These are phyloP conservation scores for Agrotis ipsilon DNA, from an alignment of 2,888 invertebrate species.

Conservation along the genomic window DNA sequence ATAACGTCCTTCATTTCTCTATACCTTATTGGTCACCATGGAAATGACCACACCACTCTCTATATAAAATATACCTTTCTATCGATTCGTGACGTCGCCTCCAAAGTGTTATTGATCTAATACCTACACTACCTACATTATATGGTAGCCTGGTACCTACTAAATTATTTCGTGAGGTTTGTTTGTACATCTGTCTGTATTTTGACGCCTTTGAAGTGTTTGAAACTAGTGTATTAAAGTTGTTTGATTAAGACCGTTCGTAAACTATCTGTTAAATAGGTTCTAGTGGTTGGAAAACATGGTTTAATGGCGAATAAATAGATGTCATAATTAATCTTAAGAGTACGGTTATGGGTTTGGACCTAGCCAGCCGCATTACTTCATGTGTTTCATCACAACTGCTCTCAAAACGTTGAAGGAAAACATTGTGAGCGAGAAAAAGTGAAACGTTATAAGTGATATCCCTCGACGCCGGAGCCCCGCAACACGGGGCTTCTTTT, in stretches of 20 bases:
- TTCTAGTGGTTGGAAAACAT: neutral
- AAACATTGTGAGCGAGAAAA: too few relatives aligned
- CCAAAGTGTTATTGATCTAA: constrained; percentile 38
- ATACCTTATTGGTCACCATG: constrained; percentile 28
- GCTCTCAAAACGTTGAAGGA: too few relatives aligned
- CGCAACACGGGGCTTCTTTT: too few relatives aligned
- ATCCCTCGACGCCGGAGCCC: too few relatives aligned
- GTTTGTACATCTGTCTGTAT: constrained; percentile 39
- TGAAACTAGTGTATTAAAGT: neutral
- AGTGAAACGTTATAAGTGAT: too few relatives aligned
- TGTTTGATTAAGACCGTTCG: neutral
- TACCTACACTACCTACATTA: neutral
- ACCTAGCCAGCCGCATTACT: too few relatives aligned
- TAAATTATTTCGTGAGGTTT: constrained; percentile 42
- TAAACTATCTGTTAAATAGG: neutral
- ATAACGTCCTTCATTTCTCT: neutral
- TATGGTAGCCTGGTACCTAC: constrained; percentile 7
- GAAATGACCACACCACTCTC: constrained; percentile 22
- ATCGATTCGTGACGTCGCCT: constrained; percentile 47
- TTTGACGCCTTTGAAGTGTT: constrained; percentile 27
- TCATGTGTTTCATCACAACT: too few relatives aligned
- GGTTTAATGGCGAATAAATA: neutral
- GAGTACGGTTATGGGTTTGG: too few relatives aligned
- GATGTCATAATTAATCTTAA: neutral
- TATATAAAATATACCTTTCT: constrained; percentile 32